phyloP scores from a whole-genome alignment of 1,140 invertebrate genomes.

The Chelonus insularis region DNA sequence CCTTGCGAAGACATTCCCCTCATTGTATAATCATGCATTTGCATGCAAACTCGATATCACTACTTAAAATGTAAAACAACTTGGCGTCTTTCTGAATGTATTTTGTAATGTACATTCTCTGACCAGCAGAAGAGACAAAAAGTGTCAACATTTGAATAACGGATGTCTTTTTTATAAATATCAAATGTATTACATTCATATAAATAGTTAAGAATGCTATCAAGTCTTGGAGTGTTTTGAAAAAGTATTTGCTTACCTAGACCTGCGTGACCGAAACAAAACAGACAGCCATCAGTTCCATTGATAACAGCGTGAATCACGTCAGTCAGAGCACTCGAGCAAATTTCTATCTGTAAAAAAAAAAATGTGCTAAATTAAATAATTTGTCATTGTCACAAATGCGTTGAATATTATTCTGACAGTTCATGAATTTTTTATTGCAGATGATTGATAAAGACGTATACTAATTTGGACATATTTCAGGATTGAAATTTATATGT shows the following conservation, averaged over 20 bases:
- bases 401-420: neutral
- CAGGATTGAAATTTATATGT: constrained; percentile 7
- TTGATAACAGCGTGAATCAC: constrained; percentile 93
- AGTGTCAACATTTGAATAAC: neutral
- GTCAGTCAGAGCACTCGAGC: constrained; percentile 85
- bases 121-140: constrained; percentile 1
- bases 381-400: neutral
- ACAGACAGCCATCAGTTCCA: constrained; percentile 90
- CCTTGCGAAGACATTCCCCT: neutral
- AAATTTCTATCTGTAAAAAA: constrained; percentile 83
- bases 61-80: constrained; percentile 61
- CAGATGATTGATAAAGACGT: constrained; percentile 28
- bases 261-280: constrained; percentile 89
- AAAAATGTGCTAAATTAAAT: constrained; percentile 11
- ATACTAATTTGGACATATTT: neutral
- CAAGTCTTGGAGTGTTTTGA: too few relatives aligned
- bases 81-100: constrained; percentile 35
- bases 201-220: too few relatives aligned
- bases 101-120: neutral
- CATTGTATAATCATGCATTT: constrained; percentile 53
- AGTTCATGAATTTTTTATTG: neutral
- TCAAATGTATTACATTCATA: too few relatives aligned
- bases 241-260: constrained; percentile 78
- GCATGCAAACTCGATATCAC: constrained; percentile 59
- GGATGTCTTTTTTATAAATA: constrained; percentile 5